Evolutionary conservation across 1,140 invertebrate species (phyloP), one percentile per base, ranked within the genome.

Genomic region (Pseudobourletiella spinata): DNA sequence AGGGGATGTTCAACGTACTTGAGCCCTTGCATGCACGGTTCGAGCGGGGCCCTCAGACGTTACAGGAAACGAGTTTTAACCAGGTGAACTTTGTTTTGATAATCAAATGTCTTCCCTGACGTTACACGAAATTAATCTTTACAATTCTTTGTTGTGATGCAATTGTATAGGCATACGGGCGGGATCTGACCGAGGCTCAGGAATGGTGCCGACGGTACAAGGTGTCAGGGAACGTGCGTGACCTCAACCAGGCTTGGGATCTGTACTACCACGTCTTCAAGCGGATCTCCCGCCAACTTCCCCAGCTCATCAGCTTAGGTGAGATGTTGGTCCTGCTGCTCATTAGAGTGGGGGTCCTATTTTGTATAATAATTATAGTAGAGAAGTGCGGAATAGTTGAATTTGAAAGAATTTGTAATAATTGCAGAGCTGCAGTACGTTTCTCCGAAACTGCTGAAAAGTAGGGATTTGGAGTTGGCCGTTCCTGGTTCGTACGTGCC

Each of bases 211-310:
- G 84, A 73, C 81, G 86, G 65, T 96, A 87, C 71, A 88, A 91
- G 76, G 80, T 85, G 18, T 88, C 88, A 0, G 83, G 84, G 2
- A 91, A 95, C 70, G 83, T 89, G 1, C 82, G 91, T 57, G 93
- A 98, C 71, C 77, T 99, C 24, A 96, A 95, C 77, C 61, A 63
- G 26, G 96, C 97, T 15, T 99, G 97, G 97, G 96, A 99, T 74
- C 77, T 98, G 0, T 99, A 99, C 75, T 99, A 98, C 76, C 90
- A 97, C 71, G 94, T 99, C 11, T 98, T 98, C 74, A 81, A 95
- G 50, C 83, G 93, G 57, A 98, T 99, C 69, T 89, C 89, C 0
- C 82, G 91, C 58, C 96, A 99, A 76, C 78, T 99, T 63, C 93
- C 94, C 1, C 88, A 93, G 68, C 74, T 93, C 15, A 91, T 88